These are phyloP conservation scores for Tetropium fuscum DNA, from an alignment of 2,888 invertebrate species.

Conservation along the genomic window DNA sequence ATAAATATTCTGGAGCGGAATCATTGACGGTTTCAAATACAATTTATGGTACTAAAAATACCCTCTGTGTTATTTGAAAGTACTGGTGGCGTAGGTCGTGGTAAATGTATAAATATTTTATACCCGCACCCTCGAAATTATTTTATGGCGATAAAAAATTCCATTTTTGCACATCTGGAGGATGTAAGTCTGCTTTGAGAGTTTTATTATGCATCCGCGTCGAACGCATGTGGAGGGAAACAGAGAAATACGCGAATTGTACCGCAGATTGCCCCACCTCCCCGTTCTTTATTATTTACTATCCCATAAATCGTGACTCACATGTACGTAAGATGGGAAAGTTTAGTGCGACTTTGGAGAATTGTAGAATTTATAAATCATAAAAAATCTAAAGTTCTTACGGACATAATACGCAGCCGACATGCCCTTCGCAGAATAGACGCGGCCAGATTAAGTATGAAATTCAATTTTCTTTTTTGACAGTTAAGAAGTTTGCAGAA, in stretches of 20 bases:
- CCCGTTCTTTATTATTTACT: slow-evolving; percentile 58
- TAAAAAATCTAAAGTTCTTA: slow-evolving; percentile 50
- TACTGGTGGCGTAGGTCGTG: no score
- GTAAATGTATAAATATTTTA: no score
- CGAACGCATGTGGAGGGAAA: slow-evolving; percentile 36
- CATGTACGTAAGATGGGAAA: slow-evolving; percentile 58
- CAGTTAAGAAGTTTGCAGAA: slow-evolving; percentile 41
- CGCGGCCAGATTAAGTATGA: slow-evolving; percentile 46
- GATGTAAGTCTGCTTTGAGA: no score
- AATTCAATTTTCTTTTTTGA: slow-evolving; percentile 49
- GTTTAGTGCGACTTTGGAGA: slow-evolving; percentile 53
- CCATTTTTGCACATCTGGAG: no score
- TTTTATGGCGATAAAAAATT: no score
- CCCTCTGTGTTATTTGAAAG: no score
- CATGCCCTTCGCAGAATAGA: slow-evolving; percentile 38
- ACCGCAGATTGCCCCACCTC: slow-evolving; percentile 49
- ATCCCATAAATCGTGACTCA: slow-evolving; percentile 58
- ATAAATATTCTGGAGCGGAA: no score
- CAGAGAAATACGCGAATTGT: slow-evolving; percentile 37
- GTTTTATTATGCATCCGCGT: slow-evolving; percentile 45
- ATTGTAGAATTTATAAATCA: slow-evolving; percentile 58
- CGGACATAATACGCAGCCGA: no score
- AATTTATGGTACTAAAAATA: no score
- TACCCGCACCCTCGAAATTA: no score
- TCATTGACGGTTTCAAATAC: no score